Evolutionary conservation across 1,140 invertebrate species (phyloP).

Genomic region (Ips nitidus): DNA sequence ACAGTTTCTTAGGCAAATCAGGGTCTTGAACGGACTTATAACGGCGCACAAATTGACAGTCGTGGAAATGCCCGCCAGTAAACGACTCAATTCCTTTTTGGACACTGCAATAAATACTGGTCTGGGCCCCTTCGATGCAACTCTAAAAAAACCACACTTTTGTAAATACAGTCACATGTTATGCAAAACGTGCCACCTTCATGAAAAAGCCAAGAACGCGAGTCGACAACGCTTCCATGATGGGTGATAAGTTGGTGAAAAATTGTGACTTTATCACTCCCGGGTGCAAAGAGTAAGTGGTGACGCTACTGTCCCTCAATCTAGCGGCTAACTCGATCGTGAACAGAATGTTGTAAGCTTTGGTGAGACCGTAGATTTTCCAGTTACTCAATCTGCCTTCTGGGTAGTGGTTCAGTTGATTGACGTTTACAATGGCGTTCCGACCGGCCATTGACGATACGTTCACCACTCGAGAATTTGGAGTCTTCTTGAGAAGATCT

Average conservation of each 20-base stretch:
- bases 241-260: no score
- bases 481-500: constrained; percentile 47
- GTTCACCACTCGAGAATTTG: constrained; percentile 34
- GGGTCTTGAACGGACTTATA: constrained; percentile 30
- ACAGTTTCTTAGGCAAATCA: constrained; percentile 30
- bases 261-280: constrained; percentile 52
- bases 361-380: constrained; percentile 63
- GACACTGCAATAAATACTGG: constrained; percentile 73
- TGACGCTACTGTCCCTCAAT: constrained; percentile 68
- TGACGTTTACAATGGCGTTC: constrained; percentile 2
- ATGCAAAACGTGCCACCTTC: no score
- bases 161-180: no score
- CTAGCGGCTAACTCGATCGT: constrained; percentile 74
- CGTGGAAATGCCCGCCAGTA: constrained; percentile 31
- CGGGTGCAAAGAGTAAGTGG: constrained; percentile 81
- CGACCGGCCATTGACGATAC: constrained; percentile 23
- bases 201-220: no score
- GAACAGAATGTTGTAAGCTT: constrained; percentile 62
- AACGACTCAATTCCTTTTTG: constrained; percentile 65
- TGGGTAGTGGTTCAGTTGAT: constrained; percentile 25
- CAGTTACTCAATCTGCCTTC: not conserved
- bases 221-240: no score
- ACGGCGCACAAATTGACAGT: constrained; percentile 27
- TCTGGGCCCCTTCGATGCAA: constrained; percentile 76
- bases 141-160: constrained; percentile 59